Evolutionary conservation across 64 coral and sea anemone genomes (phyloP), one percentile per base, ranked within the genome.

Genomic region (Montipora cactus): DNA sequence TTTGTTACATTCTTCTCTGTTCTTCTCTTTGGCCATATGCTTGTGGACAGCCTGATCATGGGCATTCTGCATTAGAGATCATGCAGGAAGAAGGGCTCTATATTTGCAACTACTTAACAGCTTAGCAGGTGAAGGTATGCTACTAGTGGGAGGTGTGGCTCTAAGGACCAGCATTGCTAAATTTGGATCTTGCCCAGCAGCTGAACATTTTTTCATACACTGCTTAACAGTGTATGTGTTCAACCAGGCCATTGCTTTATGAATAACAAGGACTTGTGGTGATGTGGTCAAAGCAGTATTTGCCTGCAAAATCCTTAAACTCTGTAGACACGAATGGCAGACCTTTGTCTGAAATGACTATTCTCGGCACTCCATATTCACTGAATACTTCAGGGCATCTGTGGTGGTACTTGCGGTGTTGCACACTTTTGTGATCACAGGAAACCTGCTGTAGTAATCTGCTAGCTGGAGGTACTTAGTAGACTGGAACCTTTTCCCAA

Each of bases 321-420:
- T 95, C 89, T 25, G 59, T 67, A 47, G 81, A 88, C 23, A 22
- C 47, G 67, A 91, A 91, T 7, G 80, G 89, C 1, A 61, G 82
- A 16, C 64, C 89, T 18, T 91, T 95, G 16, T 88, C 94, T 25
- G 89, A 87, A 49, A 91, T 44, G n/a, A 91, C 18, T 3, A n/a
- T 78, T 46, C 84, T 67, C 18, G 94, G 90, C 8, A 92, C 81
- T 68, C 84, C 89, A 78, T 95, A 68, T 58, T 95, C 84, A 5
- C 89, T 90, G 61, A 95, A 92, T 52, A 96, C 89, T 25, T 79
- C 83, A 92, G 76, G 52, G 76, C 44, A 16, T 95, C 80, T 15
- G 79, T 89, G 2, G 87, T 72, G 6, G 95, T 67, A 19, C 7
- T 78, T 21, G 85, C 87, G 6, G 86, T 93, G 49, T 2, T 81